Conservation (phyloP, 2,113 vertebrate genomes). For the Epinephelus lanceolatus region DNA sequence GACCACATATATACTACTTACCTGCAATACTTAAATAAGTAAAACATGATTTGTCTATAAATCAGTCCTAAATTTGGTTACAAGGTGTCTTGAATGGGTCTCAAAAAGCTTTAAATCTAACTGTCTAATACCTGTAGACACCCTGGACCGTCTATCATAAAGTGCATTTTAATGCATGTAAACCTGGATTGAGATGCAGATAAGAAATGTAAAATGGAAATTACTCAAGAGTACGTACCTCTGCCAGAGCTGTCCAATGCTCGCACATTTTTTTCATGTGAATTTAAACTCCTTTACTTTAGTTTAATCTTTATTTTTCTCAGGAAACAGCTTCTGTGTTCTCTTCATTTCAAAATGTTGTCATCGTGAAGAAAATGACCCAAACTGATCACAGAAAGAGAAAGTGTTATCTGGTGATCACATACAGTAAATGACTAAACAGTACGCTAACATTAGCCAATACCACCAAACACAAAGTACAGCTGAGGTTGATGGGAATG, state of each 20-base stretch:
- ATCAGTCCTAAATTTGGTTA: no score
- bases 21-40: no score
- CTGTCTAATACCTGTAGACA: no score
- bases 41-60: no score
- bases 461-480: not conserved
- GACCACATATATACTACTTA: no score
- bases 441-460: not conserved
- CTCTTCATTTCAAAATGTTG: not conserved
- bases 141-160: not conserved
- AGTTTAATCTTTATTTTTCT: not conserved
- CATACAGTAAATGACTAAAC: not conserved
- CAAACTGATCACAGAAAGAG: not conserved
- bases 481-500: not conserved
- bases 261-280: not conserved
- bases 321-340: not conserved
- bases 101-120: no score
- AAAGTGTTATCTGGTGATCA: not conserved
- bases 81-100: no score
- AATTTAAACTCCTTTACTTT: not conserved
- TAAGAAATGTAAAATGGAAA: not conserved
- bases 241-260: not conserved
- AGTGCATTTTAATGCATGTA: not conserved
- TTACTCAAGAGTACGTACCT: not conserved
- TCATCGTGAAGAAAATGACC: not conserved
- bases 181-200: not conserved